These are phyloP conservation scores for Dicycla oo DNA, from an alignment of 2,888 invertebrate species.

Conservation along the genomic window DNA sequence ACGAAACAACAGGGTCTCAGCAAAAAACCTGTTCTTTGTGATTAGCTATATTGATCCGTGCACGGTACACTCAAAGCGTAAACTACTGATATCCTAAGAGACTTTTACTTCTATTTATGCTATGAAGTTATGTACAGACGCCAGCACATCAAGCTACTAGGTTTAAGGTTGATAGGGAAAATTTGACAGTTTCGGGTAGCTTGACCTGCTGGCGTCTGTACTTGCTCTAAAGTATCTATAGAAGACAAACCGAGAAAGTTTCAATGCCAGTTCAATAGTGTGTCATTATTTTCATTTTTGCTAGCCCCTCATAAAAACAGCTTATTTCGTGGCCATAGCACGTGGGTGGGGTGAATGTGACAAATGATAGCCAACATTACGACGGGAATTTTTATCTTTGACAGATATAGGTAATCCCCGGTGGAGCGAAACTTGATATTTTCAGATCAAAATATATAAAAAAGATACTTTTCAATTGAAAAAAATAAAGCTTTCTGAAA, in stretches of 20 bases:
- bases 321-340: slow-evolving; percentile 34
- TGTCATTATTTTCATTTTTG: neutral
- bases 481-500: slow-evolving; percentile 7
- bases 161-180: no score
- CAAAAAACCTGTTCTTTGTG: no score
- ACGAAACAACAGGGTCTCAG: no score
- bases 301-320: neutral
- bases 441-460: slow-evolving; percentile 51
- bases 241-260: neutral
- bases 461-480: slow-evolving; percentile 27
- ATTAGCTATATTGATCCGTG: no score
- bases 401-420: slow-evolving; percentile 66
- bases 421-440: slow-evolving; percentile 58
- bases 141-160: no score
- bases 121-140: no score
- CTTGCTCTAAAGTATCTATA: neutral
- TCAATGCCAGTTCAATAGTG: neutral
- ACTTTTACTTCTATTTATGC: no score
- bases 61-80: no score
- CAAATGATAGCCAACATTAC: slow-evolving; percentile 66
- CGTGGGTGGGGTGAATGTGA: slow-evolving; percentile 59
- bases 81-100: no score
- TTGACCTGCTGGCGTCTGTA: no score
- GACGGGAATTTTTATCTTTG: slow-evolving; percentile 65
- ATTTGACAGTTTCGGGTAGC: no score